Evolutionary conservation across 2,888 invertebrate species (phyloP).

Genomic region (Drosophila aldrichi): DNA sequence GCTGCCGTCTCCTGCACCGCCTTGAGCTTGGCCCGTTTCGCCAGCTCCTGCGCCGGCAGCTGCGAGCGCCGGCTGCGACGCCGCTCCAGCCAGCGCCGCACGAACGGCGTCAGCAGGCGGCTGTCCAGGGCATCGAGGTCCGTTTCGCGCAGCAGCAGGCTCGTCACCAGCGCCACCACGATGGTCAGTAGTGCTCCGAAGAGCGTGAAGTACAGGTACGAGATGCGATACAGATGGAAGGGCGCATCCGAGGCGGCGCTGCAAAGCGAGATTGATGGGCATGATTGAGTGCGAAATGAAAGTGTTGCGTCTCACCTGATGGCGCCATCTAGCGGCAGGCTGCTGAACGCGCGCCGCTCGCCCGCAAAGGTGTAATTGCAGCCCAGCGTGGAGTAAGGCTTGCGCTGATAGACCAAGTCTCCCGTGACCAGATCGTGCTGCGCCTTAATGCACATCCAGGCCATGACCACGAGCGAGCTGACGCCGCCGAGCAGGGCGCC

Average conservation of each 20-base stretch:
- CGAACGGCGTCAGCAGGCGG: conserved; percentile 89
- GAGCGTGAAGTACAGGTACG: conserved; percentile 92
- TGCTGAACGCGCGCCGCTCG: conserved; percentile 75
- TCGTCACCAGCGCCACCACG: conserved; percentile 86
- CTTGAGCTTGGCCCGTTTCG: conserved; percentile 18
- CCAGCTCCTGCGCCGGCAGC: conserved; percentile 34
- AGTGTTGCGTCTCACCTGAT: conserved; percentile 38
- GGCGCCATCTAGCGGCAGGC: conserved; percentile 64
- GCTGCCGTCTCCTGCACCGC: conserved; percentile 62
- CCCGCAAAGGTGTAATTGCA: conserved; percentile 86
- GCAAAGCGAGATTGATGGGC: background rate
- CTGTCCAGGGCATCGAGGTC: conserved; percentile 87
- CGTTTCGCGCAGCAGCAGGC: conserved; percentile 86
- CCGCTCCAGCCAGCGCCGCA: conserved; percentile 86
- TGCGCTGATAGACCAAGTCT: conserved; percentile 85
- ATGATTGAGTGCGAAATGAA: background rate
- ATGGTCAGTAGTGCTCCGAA: conserved; percentile 87
- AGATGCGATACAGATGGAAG: conserved; percentile 88
- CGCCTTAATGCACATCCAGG: conserved; percentile 87
- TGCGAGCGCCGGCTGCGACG: conserved; percentile 47
- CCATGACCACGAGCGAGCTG: conserved; percentile 86
- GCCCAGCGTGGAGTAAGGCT: conserved; percentile 86
- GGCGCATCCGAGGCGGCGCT: conserved; percentile 72
- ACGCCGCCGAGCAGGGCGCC: conserved; percentile 87
- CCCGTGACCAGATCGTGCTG: conserved; percentile 87